phyloP scores from a whole-genome alignment of 2,888 invertebrate species.

The Epirrita christyi region DNA sequence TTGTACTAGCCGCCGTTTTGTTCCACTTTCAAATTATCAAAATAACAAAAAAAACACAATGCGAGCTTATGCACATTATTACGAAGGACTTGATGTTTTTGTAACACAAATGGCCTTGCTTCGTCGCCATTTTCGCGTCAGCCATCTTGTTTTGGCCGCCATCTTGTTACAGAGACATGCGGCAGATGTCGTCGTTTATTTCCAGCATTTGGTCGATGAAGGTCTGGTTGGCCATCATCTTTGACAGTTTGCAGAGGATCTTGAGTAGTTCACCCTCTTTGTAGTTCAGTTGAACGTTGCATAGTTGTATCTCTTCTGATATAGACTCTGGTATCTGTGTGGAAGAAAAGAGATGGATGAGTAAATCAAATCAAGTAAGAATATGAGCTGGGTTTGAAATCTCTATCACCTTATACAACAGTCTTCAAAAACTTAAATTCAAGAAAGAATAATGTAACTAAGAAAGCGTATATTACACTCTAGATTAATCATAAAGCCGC shows the following conservation, averaged over 20 bases:
- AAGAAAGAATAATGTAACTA: too few relatives aligned
- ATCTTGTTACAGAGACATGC: conserved; percentile 86
- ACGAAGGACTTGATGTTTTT: neutral
- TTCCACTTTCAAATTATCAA: conserved; percentile 8
- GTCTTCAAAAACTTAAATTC: too few relatives aligned
- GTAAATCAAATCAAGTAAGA: neutral
- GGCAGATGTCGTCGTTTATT: conserved; percentile 92
- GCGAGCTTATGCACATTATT: conserved; percentile 1
- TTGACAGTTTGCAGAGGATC: conserved; percentile 87
- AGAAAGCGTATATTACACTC: too few relatives aligned
- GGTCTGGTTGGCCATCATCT: conserved; percentile 87
- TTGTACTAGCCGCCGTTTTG: conserved; percentile 7
- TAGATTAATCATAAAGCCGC: too few relatives aligned
- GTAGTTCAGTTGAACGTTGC: conserved; percentile 90
- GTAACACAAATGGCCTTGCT: conserved; percentile 15
- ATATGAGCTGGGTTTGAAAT: too few relatives aligned
- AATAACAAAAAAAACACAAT: conserved; percentile 1
- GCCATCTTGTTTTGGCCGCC: conserved; percentile 56
- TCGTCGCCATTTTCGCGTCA: conserved; percentile 40
- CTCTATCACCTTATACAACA: too few relatives aligned
- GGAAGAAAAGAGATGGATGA: conserved; percentile 13
- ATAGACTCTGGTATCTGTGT: conserved; percentile 87
- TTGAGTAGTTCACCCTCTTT: conserved; percentile 86
- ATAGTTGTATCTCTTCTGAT: conserved; percentile 86
- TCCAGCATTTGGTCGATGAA: conserved; percentile 91